Conservation (phyloP, 2,888 invertebrate species). For the Andrena camellia region DNA sequence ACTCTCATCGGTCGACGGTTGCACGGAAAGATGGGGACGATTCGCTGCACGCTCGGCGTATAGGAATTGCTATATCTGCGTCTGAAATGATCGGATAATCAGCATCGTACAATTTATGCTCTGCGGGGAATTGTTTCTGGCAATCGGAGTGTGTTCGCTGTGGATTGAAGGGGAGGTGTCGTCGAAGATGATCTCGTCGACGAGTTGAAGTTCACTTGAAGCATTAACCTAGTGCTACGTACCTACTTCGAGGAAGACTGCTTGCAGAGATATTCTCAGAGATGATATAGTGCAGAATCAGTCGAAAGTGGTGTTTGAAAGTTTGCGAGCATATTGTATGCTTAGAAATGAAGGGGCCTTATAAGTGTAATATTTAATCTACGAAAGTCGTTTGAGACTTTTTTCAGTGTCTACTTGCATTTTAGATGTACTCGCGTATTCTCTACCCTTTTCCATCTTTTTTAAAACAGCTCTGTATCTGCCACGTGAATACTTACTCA, state of each 20-base stretch:
- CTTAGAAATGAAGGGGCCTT: too few relatives aligned
- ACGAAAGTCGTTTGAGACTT: too few relatives aligned
- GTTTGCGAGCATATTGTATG: too few relatives aligned
- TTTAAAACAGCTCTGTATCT: too few relatives aligned
- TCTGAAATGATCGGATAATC: constrained; percentile 7
- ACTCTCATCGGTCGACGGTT: not conserved
- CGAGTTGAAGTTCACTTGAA: not conserved
- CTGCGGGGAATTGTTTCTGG: not conserved
- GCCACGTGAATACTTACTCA: too few relatives aligned
- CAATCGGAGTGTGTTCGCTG: not conserved
- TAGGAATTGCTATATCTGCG: not conserved
- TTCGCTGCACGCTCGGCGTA: not conserved
- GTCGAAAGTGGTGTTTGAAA: too few relatives aligned
- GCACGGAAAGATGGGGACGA: not conserved
- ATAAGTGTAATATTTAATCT: too few relatives aligned
- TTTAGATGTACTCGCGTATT: too few relatives aligned
- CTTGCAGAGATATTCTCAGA: not conserved
- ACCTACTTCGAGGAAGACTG: not conserved
- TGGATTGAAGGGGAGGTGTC: constrained; percentile 9
- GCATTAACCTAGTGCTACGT: not conserved
- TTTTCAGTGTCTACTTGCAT: too few relatives aligned
- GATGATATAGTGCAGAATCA: too few relatives aligned
- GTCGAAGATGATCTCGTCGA: not conserved
- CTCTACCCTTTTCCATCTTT: too few relatives aligned
- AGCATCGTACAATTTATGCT: not conserved